Evolutionary conservation across 2,797 vertebrate species (phyloP).

Genomic region (Neoniphon sammara): DNA sequence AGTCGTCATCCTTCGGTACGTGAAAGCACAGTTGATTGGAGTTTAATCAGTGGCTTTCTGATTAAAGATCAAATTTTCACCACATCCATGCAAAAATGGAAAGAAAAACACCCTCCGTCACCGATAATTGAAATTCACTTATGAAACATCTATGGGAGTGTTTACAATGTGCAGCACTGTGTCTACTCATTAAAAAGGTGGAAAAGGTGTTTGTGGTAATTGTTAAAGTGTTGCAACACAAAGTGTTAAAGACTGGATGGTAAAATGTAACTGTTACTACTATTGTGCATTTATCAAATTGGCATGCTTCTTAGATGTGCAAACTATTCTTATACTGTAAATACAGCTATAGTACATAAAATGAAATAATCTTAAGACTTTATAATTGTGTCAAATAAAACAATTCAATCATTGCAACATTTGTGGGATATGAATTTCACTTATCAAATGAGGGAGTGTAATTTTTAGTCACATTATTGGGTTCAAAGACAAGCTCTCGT

Average conservation of each 20-base stretch:
- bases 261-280: constrained; percentile 22
- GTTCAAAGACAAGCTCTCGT: constrained; percentile 91
- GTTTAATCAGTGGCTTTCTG: constrained; percentile 87
- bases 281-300: constrained; percentile 49
- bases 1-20: constrained; percentile 83
- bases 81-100: constrained; percentile 88
- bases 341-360: constrained; percentile 20
- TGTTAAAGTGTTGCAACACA: constrained; percentile 20
- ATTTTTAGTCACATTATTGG: constrained; percentile 88
- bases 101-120: constrained; percentile 85
- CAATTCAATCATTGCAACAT: constrained; percentile 15
- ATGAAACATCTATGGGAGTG: constrained; percentile 47
- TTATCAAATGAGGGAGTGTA: constrained; percentile 97
- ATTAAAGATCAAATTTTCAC: constrained; percentile 86
- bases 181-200: constrained; percentile 13
- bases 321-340: constrained; percentile 6
- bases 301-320: constrained; percentile 26
- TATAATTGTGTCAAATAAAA: constrained; percentile 34
- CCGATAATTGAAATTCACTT: constrained; percentile 87
- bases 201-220: constrained; percentile 31
- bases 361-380: constrained; percentile 31
- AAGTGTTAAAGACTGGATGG: constrained; percentile 17
- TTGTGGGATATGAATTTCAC: constrained; percentile 91
- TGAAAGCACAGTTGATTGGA: constrained; percentile 83
- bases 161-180: constrained; percentile 45